A percentile compares a stretch with the other conserved stretches of the same genome.
These are phyloP conservation scores for Anastatus disparis DNA, from an alignment of 1,140 invertebrate genomes.

Conservation along the genomic window DNA sequence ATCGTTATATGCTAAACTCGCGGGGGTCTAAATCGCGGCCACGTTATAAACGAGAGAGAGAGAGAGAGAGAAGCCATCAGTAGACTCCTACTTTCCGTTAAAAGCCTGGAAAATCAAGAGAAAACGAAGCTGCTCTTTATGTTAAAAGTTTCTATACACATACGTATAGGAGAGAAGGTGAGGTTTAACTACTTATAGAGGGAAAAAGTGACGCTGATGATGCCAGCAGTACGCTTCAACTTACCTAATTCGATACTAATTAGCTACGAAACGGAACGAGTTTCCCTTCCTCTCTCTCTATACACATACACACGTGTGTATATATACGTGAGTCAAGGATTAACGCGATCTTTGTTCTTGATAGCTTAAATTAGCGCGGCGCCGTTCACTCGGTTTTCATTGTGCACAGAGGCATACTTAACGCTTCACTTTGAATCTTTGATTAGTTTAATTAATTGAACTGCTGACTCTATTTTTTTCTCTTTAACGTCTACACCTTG, in stretches of 20 bases:
- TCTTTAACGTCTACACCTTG: no score
- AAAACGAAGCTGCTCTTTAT: background rate
- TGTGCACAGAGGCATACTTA: background rate
- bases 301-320: no score
- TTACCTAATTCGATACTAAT: conserved; percentile 36
- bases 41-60: no score
- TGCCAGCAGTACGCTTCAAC: background rate
- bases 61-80: no score
- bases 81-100: background rate
- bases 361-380: conserved; percentile 25
- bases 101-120: background rate
- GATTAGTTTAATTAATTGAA: background rate
- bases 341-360: conserved; percentile 27
- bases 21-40: conserved; percentile 15
- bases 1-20: conserved; percentile 3
- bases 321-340: no score
- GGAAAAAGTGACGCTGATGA: conserved; percentile 12
- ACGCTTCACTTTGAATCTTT: background rate
- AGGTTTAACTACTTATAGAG: no score
- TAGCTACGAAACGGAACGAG: background rate
- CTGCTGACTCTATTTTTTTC: background rate
- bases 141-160: no score
- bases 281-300: no score
- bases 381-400: conserved; percentile 18
- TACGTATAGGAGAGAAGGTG: no score